These are phyloP conservation scores for Drosophila virilis DNA, from an alignment of 1,140 invertebrate genomes.

Conservation along the genomic window DNA sequence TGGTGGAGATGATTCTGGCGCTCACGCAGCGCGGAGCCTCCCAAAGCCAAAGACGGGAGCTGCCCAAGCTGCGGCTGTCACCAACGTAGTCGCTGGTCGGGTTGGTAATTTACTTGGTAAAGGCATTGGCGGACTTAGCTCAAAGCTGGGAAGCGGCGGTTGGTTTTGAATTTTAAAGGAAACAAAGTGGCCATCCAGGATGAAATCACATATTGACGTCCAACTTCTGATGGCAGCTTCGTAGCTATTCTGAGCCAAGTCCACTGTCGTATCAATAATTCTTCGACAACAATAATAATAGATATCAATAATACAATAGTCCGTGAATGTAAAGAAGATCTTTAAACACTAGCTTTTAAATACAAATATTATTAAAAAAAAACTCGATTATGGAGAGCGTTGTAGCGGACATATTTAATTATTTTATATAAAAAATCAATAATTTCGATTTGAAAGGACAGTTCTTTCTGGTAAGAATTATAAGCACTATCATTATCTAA, in stretches of 20 bases:
- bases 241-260: constrained; percentile 52
- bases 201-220: constrained; percentile 6
- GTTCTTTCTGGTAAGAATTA: constrained; percentile 1
- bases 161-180: constrained; percentile 86
- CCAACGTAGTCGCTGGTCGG: constrained; percentile 90
- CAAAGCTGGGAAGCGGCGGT: constrained; percentile 89
- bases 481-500: not conserved
- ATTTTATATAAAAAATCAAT: constrained; percentile 11
- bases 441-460: constrained; percentile 4
- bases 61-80: constrained; percentile 85
- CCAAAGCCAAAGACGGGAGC: constrained; percentile 82
- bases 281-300: constrained; percentile 1
- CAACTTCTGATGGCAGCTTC: constrained; percentile 25
- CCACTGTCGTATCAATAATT: constrained; percentile 19
- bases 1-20: constrained; percentile 88
- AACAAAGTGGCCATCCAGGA: constrained; percentile 2
- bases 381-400: no score
- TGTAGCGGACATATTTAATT: not conserved
- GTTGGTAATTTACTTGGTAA: constrained; percentile 92
- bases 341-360: not conserved
- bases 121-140: constrained; percentile 91
- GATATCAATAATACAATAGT: not conserved
- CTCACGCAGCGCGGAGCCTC: constrained; percentile 55
- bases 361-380: not conserved
- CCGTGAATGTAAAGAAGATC: not conserved